Base-by-base conservation (phyloP, 1,140 invertebrate species). In the Drosophila littoralis region DNA sequence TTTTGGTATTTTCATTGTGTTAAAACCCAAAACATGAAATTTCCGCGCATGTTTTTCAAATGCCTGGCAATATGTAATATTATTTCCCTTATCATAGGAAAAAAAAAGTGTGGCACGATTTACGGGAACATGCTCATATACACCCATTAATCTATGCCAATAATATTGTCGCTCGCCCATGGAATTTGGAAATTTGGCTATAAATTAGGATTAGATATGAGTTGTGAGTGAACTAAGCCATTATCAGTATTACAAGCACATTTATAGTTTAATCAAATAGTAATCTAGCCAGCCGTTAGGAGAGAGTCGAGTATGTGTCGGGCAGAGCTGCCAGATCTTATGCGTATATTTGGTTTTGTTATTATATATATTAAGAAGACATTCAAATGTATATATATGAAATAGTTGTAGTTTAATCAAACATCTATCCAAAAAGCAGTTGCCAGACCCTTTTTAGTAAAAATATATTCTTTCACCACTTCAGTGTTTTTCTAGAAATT, bases 1-100 rank as follows among this genome's bases (percentile, higher is more conserved):
- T 51, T 68, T 55, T 64, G 83, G 88, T 88, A 91, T 91, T 91
- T 91, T 91, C 88, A 84, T 91, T 91, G 75, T 91, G 83, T 50
- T 74, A 91, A 91, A 91, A 91, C 88, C 88, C 88, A 91, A 88
- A 75, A 13, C 76, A 75, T 43, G 38, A 84, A 89, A 73, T 89
- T 89, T 89, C 84, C 84, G 59, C 59, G 69, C 64, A 84, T 75
- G 50, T 89, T 88, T 78, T 81, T 33, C 33, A 43, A 17, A 6
- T 33, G 51, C 55, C 17, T 58, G 28, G 50, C 67, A 51, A 45
- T 67, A 77, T 67, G 54, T 32, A 35, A 75, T 64, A 79, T 58
- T 66, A 69, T 85, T 79, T 86, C 22, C 79, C 82, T 79, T 72
- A 45, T 42, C 51, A 61, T 22, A 45, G n/a, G 35, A 43, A 13